A percentile compares a stretch with the other conserved stretches of the same genome.
Evolutionary conservation across 2,113 vertebrate species (phyloP).

Genomic region (Sakesphorus luctuosus): DNA sequence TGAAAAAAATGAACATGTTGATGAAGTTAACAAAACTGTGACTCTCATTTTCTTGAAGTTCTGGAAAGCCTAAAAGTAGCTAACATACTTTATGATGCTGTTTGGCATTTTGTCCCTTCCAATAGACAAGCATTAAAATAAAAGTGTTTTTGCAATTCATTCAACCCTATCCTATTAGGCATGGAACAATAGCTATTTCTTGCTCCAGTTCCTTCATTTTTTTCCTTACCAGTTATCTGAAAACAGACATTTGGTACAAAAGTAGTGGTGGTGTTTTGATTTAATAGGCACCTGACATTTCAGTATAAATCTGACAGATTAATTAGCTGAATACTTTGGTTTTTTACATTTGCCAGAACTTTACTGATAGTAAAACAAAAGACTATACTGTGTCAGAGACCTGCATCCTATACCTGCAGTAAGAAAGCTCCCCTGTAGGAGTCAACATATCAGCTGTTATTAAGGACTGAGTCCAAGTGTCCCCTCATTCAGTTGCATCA

Average conservation of each 20-base stretch:
- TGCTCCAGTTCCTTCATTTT: background rate
- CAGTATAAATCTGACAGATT: background rate
- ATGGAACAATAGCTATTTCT: background rate
- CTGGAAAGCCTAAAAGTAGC: conserved; percentile 60
- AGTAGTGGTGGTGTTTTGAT: background rate
- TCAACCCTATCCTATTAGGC: background rate
- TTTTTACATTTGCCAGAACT: background rate
- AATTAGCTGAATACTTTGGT: background rate
- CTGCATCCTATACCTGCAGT: background rate
- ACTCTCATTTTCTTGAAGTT: conserved; percentile 50
- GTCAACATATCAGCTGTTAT: background rate
- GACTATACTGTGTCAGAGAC: background rate
- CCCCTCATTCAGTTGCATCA: background rate
- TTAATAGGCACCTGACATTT: background rate
- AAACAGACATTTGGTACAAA: background rate
- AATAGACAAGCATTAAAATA: background rate
- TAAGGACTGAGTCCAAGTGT: background rate
- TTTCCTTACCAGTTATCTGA: background rate
- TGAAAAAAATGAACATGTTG: conserved; percentile 84
- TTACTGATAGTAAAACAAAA: conserved; percentile 11
- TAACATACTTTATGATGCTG: conserved; percentile 21
- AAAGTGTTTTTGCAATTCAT: conserved; percentile 21
- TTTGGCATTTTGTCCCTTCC: background rate
- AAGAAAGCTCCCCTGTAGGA: background rate
- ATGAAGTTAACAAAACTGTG: conserved; percentile 77